Conservation (phyloP, 2,797 vertebrate genomes). For the Pangasius sanitwongsei region DNA sequence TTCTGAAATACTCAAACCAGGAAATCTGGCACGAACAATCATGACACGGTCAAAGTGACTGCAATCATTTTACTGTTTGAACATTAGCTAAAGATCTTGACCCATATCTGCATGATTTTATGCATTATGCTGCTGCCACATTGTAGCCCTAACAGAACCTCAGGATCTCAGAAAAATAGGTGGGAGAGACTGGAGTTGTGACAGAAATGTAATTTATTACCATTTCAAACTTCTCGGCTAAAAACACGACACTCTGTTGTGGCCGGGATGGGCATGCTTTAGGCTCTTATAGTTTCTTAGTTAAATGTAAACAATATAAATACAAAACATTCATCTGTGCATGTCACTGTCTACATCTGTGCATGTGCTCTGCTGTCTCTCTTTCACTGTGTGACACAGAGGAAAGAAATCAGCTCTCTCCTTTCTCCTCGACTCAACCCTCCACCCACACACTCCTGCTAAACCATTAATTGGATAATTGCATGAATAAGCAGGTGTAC, state of each 20-base stretch:
- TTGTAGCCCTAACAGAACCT: background rate
- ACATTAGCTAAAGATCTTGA: background rate
- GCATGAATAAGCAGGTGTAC: background rate
- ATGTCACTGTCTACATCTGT: background rate
- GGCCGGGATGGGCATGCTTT: background rate
- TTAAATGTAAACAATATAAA: background rate
- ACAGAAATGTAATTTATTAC: background rate
- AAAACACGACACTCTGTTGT: background rate
- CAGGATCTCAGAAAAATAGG: background rate
- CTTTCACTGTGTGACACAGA: background rate
- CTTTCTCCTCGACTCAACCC: background rate
- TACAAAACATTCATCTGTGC: background rate
- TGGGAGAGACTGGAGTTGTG: too few relatives aligned
- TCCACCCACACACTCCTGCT: background rate
- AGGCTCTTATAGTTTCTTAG: background rate
- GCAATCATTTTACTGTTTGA: background rate
- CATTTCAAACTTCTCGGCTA: background rate
- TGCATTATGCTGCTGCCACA: background rate
- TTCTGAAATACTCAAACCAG: background rate
- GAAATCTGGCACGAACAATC: background rate
- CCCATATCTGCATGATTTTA: background rate
- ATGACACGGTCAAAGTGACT: background rate
- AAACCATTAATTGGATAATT: background rate
- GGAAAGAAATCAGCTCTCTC: background rate
- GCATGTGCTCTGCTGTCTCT: background rate